phyloP scores from a whole-genome alignment of 23 tunicate genomes.

The Ciona savignyi region DNA sequence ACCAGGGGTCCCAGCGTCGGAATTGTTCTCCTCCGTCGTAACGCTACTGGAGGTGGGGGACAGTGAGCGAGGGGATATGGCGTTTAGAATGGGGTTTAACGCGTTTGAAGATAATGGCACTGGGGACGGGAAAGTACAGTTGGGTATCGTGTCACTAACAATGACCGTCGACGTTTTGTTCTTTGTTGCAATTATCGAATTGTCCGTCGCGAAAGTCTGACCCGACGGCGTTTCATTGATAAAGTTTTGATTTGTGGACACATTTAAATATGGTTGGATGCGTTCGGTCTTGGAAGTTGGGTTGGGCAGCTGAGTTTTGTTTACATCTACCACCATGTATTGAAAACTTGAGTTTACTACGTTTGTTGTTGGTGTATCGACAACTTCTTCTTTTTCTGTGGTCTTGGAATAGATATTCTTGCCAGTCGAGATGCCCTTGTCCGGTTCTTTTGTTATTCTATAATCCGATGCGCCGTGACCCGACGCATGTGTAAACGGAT shows the following conservation, averaged over 20 bases:
- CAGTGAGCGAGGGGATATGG: background rate
- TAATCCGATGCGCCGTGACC: background rate
- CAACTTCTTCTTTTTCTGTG: no score
- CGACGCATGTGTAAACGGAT: background rate
- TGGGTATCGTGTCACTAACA: background rate
- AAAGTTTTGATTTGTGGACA: background rate
- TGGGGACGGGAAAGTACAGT: background rate
- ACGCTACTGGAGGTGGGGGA: slow-evolving; percentile 15
- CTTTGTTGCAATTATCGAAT: no score
- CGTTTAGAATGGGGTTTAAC: background rate
- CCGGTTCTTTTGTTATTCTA: background rate
- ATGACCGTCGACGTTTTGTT: no score
- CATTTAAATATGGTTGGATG: background rate
- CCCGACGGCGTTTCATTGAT: background rate
- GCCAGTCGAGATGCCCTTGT: background rate
- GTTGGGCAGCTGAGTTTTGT: background rate
- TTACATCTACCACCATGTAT: background rate
- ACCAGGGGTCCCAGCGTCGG: slow-evolving; percentile 12
- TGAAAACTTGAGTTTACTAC: background rate
- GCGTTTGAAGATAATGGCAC: background rate
- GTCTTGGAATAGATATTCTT: no score
- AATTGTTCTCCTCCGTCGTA: slow-evolving; percentile 1
- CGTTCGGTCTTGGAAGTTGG: background rate
- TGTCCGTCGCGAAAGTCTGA: no score
- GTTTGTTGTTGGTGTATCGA: background rate